These are phyloP conservation scores for Lagorchestes hirsutus DNA, from an alignment of 2,797 vertebrate genomes.

Conservation along the genomic window DNA sequence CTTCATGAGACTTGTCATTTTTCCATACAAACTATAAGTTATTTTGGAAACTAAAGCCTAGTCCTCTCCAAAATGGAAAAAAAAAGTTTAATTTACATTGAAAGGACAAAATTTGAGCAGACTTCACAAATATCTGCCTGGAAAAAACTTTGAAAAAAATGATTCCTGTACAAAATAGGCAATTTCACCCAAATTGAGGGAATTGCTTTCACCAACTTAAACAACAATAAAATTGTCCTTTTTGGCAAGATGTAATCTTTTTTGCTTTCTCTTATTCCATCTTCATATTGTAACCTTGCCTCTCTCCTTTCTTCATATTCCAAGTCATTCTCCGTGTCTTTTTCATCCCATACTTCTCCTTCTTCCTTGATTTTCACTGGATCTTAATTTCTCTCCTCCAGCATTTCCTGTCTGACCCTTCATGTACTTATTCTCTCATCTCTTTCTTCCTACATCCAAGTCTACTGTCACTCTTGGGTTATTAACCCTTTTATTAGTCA, in stretches of 20 bases:
- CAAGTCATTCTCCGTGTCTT: conserved; percentile 11
- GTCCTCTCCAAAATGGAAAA: conserved; percentile 49
- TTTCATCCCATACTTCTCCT: not conserved
- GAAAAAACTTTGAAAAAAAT: conserved; percentile 51
- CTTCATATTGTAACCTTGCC: conserved; percentile 35
- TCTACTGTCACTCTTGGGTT: conserved; percentile 42
- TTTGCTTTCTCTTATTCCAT: conserved; percentile 36
- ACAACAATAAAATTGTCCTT: conserved; percentile 45
- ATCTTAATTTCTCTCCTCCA: conserved; percentile 53
- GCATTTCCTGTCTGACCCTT: conserved; percentile 28
- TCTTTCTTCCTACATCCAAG: not conserved
- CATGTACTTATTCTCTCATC: not conserved
- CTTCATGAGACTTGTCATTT: conserved; percentile 42
- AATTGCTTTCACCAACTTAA: conserved; percentile 52
- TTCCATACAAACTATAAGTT: conserved; percentile 43
- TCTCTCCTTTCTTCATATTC: conserved; percentile 39
- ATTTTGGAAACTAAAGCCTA: conserved; percentile 49
- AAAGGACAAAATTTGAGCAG: conserved; percentile 52
- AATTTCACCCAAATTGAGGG: conserved; percentile 66
- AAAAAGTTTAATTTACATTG: conserved; percentile 42
- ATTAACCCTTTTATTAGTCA: conserved; percentile 23
- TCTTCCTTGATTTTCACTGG: not conserved
- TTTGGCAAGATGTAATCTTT: conserved; percentile 40
- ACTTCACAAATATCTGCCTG: conserved; percentile 57
- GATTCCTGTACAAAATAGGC: conserved; percentile 16